Evolutionary conservation across 2,113 vertebrate genomes (phyloP), one percentile per base, ranked within the genome.

Genomic region (Eleginops maclovinus): DNA sequence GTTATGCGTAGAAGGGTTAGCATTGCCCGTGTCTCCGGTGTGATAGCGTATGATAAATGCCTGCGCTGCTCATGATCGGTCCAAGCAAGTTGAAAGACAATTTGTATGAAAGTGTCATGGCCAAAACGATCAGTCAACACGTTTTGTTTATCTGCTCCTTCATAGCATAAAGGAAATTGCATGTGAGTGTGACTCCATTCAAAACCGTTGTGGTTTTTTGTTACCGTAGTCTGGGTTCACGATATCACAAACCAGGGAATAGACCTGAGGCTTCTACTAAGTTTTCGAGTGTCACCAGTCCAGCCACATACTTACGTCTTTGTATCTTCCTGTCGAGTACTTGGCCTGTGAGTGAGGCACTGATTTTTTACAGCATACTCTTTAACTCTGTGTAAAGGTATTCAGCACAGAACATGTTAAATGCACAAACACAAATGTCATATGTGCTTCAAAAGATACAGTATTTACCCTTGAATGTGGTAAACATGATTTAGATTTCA

Each of bases 241-340:
- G 31, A 31, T 11, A 12, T 9, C 17, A 1, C 28, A 36, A 2
- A 51, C 46, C 1, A 8, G 36, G 36, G 24, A 53, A 43, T 9
- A 71, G 68, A 60, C 9, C 10, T 28, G 21, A 28, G 22, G 31
- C 9, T 14, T 4, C 8, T 13, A 46, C 44, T 17, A 5, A n/a
- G 22, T n/a, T 70, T 63, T 44, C 49, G 0, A 40, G 21, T 43
- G 72, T n/a, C 9, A 59, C 72, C 62, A 19, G 73, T 77, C 11
- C 10, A 16, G 24, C 64, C 44, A 59, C 83, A 69, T 81, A 49
- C 17, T 61, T 53, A 4, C 13, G 26, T 54, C 36, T 77, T 43
- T 56, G 15, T 69, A 8, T 55, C 41, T 68, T 56, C 12, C 9
- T 56, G 11, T 46, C 44, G 5, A 54, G 0, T 19, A 15, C 13